Conservation (phyloP, 1,140 invertebrate genomes). For the Neodiprion virginianus region DNA sequence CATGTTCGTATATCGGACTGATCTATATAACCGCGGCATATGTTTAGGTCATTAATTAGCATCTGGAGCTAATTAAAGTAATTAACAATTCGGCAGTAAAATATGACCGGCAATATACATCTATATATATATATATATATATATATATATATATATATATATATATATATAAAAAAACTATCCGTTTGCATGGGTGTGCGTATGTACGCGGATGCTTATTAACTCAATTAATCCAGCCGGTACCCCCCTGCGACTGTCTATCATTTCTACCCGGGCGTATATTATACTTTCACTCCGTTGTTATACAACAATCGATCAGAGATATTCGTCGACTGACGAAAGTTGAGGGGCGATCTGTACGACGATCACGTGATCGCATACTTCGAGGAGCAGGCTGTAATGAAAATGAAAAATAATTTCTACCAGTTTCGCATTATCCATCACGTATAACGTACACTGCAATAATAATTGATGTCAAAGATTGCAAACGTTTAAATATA, state of each 20-base stretch:
- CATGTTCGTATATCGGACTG: constrained; percentile 39
- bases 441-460: no score
- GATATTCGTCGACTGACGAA: not conserved
- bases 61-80: constrained; percentile 59
- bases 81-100: constrained; percentile 55
- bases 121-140: no score
- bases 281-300: not conserved
- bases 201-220: not conserved
- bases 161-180: no score
- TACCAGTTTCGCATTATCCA: no score
- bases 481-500: no score
- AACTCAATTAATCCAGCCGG: not conserved
- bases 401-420: no score
- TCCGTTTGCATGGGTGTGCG: no score
- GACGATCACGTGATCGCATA: no score
- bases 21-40: constrained; percentile 51
- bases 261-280: not conserved
- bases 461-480: no score
- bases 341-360: no score
- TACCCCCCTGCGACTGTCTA: not conserved
- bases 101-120: constrained; percentile 35
- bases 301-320: not conserved
- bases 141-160: not conserved
- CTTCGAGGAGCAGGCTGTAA: no score
- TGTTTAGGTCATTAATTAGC: constrained; percentile 59